phyloP scores from a whole-genome alignment of 2,113 vertebrate genomes.

The Mobula birostris region DNA sequence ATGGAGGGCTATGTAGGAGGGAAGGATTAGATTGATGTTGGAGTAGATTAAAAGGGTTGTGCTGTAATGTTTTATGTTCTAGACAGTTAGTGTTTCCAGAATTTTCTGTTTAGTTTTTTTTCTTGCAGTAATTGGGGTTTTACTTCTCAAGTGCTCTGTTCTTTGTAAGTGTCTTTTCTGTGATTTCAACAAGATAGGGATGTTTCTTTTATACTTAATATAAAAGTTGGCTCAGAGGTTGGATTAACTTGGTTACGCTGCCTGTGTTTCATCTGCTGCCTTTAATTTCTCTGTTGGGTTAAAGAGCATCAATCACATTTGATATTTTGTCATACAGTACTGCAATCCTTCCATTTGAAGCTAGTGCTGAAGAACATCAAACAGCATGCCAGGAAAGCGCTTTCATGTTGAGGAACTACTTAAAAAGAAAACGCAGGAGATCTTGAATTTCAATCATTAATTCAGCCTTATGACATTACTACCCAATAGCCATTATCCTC shows the following conservation, averaged over 20 bases:
- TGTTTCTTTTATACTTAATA: neutral
- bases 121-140: too few species aligned
- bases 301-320: neutral
- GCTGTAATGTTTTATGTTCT: too few species aligned
- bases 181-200: neutral
- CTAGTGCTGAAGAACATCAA: neutral
- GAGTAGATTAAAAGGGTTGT: too few species aligned
- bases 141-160: too few species aligned
- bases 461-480: neutral
- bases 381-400: neutral
- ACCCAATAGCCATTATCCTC: neutral
- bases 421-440: neutral
- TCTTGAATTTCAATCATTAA: neutral
- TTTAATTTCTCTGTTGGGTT: too few species aligned
- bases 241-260: neutral
- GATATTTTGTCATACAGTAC: neutral
- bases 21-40: too few species aligned
- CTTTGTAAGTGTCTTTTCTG: neutral
- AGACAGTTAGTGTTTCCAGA: too few species aligned
- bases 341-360: neutral
- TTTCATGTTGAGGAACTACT: neutral
- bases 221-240: neutral
- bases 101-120: too few species aligned
- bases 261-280: neutral
- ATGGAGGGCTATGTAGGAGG: too few species aligned